phyloP scores from a whole-genome alignment of 2,888 invertebrate species.

The Aricia artaxerxes region DNA sequence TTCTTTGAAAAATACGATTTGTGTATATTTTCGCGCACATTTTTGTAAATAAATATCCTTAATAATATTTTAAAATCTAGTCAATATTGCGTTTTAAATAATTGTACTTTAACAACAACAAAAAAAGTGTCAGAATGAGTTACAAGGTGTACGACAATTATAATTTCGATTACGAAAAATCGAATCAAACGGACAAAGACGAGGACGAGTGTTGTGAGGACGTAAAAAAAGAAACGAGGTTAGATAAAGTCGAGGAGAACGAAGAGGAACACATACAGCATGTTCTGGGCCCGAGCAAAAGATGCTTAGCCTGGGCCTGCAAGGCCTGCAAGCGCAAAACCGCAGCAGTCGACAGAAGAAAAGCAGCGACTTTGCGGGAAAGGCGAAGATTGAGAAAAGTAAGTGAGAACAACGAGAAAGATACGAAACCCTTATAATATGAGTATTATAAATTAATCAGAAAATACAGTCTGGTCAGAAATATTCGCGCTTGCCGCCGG shows the following conservation, averaged over 20 bases:
- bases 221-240: conserved; percentile 62
- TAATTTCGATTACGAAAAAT: conserved; percentile 54
- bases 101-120: neutral
- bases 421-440: too few species aligned
- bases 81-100: neutral
- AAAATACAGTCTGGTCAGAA: too few species aligned
- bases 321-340: conserved; percentile 98
- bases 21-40: neutral
- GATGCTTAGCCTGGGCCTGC: conserved; percentile 97
- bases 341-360: conserved; percentile 96
- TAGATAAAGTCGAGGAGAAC: conserved; percentile 44
- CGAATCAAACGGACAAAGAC: conserved; percentile 40
- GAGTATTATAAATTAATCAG: too few species aligned
- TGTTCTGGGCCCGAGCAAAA: conserved; percentile 81
- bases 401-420: conserved; percentile 45
- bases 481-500: too few species aligned
- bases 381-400: conserved; percentile 95
- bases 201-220: conserved; percentile 53
- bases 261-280: conserved; percentile 72
- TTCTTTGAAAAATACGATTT: neutral
- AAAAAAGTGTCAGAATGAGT: conserved; percentile 51
- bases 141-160: conserved; percentile 60
- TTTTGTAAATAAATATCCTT: neutral
- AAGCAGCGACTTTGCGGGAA: conserved; percentile 98
- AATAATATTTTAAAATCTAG: neutral